Conservation (phyloP, 1,140 invertebrate genomes). For the Probaryconus sp. region DNA sequence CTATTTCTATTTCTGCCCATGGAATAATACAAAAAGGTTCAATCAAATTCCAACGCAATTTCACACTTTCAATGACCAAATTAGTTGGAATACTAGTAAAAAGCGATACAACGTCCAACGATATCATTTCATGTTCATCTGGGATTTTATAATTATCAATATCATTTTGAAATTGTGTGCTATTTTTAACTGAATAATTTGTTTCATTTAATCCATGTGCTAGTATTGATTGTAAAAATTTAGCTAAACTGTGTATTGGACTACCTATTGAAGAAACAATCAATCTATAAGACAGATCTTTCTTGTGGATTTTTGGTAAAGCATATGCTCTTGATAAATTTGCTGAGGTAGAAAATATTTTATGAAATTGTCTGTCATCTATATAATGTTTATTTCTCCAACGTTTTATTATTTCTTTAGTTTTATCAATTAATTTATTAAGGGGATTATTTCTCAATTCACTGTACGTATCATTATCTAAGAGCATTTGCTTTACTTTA, state of each 20-base stretch:
- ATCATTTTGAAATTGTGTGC: neutral
- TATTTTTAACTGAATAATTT: constrained; percentile 7
- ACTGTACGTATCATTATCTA: constrained; percentile 34
- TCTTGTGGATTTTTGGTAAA: constrained; percentile 65
- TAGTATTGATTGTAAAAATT: constrained; percentile 40
- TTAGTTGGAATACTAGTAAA: too few relatives aligned
- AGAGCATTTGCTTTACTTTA: constrained; percentile 42
- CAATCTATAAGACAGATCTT: constrained; percentile 47
- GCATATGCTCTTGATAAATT: constrained; percentile 43
- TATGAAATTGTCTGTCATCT: constrained; percentile 5
- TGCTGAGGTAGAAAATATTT: constrained; percentile 11
- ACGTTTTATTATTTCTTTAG: constrained; percentile 11
- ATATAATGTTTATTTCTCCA: constrained; percentile 31
- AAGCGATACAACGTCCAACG: neutral
- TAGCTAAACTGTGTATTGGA: constrained; percentile 51
- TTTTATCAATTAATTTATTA: constrained; percentile 7
- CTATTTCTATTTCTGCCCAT: too few relatives aligned
- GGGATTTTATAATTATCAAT: neutral
- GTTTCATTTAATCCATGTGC: neutral
- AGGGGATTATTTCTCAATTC: constrained; percentile 27
- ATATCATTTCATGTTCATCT: neutral
- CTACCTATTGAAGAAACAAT: constrained; percentile 60
- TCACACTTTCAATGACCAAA: too few relatives aligned
- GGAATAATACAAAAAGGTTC: too few relatives aligned
- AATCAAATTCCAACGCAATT: too few relatives aligned